phyloP scores from a whole-genome alignment of 2,113 vertebrate genomes.

The Clarias batrachus region DNA sequence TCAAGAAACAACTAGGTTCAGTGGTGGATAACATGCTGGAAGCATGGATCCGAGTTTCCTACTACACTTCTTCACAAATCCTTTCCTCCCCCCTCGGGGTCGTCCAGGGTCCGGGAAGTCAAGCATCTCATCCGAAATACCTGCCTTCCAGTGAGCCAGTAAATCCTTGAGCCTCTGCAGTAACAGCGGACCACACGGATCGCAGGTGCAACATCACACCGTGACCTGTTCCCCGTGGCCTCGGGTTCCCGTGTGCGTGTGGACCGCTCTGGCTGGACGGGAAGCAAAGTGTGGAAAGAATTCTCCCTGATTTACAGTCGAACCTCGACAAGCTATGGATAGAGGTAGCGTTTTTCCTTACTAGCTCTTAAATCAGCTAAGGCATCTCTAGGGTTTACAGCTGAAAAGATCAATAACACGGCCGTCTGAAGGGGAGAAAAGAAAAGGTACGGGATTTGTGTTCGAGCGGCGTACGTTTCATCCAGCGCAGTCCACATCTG shows the following conservation, averaged over 20 bases:
- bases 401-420: constrained; percentile 43
- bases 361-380: constrained; percentile 29
- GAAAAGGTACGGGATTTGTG: constrained; percentile 27
- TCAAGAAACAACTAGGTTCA: background rate
- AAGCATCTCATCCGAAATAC: background rate
- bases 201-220: background rate
- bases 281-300: constrained; percentile 1
- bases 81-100: background rate
- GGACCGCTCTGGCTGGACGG: background rate
- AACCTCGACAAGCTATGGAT: background rate
- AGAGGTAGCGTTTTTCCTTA: constrained; percentile 3
- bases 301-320: constrained; percentile 12
- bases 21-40: background rate
- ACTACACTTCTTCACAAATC: background rate
- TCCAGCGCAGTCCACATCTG: constrained; percentile 18
- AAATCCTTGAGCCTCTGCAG: background rate
- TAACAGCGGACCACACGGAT: constrained; percentile 5
- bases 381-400: constrained; percentile 33
- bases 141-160: background rate
- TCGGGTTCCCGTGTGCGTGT: background rate
- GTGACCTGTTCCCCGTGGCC: background rate
- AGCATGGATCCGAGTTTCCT: background rate
- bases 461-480: constrained; percentile 18
- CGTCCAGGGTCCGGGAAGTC: constrained; percentile 3
- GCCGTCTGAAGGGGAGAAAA: constrained; percentile 34